Base-by-base conservation (phyloP, 1,140 invertebrate species). In the Dinothrombium tinctorium region DNA sequence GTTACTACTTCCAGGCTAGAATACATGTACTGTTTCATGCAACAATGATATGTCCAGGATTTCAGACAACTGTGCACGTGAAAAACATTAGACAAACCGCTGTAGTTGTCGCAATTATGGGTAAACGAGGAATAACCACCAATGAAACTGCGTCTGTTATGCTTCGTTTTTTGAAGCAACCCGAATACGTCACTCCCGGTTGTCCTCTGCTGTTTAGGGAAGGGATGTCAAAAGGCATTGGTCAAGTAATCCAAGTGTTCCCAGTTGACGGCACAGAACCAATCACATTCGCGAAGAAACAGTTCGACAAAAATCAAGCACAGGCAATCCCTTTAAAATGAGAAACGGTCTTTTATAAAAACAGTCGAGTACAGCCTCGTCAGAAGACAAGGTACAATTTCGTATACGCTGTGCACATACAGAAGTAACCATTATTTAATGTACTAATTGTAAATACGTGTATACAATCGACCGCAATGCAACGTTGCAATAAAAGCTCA, bases 31-130 rank as follows among this genome's bases (percentile, higher is more conserved):
- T 92, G 7, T 79, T 75, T 49, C 83, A 92, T 56, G 65, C 72
- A 0, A 80, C 71, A 2, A 69, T 71, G 17, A 87, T 94, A 44
- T 74, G 71, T 46, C 69, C 69, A 5, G 84, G 84, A 14, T 92
- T 87, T 60, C 83, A 94, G 65, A 76, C 80, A 20, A 90, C 84
- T 0, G 73, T 95, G 2, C 82, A 94, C 54, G 78, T 94, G 43
- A 86, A 83, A 2, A 94, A 86, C 54, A 78, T 96, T 12, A 61
- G 84, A 8, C 90, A 95, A 61, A 94, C 86, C 0, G 86, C 81
- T 15, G 54, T 52, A 17, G 73, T 90, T 17, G 72, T 89, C 19
- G 71, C 69, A 33, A 74, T 76, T 49, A 64, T 71, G 59, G 64
- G 65, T 20, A 50, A 45, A 53, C 37, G 41, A 28, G 66, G 66